phyloP scores from a whole-genome alignment of 2,797 vertebrate species.

The Spatula clypeata region DNA sequence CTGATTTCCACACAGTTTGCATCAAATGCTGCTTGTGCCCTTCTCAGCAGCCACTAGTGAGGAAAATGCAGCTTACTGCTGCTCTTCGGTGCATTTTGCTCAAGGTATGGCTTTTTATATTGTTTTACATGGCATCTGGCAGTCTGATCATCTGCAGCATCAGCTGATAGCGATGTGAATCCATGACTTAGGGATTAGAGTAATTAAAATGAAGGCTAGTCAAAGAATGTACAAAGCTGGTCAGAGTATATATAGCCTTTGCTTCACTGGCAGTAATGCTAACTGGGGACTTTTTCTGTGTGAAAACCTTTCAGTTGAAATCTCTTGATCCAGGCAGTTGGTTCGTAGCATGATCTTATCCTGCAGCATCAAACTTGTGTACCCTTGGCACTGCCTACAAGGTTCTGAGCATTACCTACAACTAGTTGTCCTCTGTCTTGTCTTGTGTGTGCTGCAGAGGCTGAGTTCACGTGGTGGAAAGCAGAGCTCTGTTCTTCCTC shows the following conservation, averaged over 20 bases:
- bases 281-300: neutral
- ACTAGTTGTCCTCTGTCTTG: neutral
- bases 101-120: neutral
- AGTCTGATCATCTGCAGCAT: neutral
- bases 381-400: neutral
- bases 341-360: neutral
- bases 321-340: neutral
- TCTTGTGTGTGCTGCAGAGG: neutral
- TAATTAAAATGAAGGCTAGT: neutral
- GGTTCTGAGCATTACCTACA: neutral
- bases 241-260: neutral
- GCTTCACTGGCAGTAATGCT: neutral
- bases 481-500: neutral
- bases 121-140: neutral
- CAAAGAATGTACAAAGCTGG: neutral
- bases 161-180: neutral
- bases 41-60: neutral
- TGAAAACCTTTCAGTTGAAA: neutral
- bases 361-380: neutral
- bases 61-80: neutral
- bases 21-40: neutral
- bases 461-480: neutral
- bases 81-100: neutral
- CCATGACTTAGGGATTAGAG: neutral
- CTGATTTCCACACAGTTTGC: neutral